A percentile compares a stretch with the other conserved stretches of the same genome.
These are phyloP conservation scores for Euphysa ruthae DNA, from an alignment of 30 jellyfish, hydroid and myxozoan species.

Conservation along the genomic window DNA sequence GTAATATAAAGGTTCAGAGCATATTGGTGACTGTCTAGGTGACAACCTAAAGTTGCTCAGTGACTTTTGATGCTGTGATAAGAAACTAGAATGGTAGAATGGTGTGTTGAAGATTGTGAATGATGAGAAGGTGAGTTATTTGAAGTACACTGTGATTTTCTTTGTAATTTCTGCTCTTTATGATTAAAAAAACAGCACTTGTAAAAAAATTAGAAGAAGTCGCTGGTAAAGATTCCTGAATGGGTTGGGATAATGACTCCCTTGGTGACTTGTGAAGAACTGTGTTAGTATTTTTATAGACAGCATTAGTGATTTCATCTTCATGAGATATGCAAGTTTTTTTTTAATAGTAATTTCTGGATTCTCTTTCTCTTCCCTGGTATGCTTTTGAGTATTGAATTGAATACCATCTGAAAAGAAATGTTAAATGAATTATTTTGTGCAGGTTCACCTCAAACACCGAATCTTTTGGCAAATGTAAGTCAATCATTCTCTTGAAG, in stretches of 20 bases:
- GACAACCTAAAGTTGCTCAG: too few species aligned
- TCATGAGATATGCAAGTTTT: not conserved
- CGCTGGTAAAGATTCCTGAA: not conserved
- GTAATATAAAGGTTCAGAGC: too few species aligned
- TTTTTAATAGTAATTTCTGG: not conserved
- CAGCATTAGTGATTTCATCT: not conserved
- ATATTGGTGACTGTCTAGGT: too few species aligned
- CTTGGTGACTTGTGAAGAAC: not conserved
- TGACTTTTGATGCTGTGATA: not conserved
- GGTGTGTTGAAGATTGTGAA: not conserved
- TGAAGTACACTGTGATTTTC: not conserved
- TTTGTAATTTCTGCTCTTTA: not conserved
- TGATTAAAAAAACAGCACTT: not conserved
- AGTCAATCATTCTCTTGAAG: conserved; percentile 1
- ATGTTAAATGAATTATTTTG: not conserved
- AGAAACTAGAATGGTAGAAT: not conserved
- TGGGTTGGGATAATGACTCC: not conserved
- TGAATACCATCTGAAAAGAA: not conserved
- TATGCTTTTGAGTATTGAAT: not conserved
- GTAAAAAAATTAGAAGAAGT: not conserved
- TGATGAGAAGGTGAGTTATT: not conserved
- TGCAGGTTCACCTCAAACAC: not conserved
- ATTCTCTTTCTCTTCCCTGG: not conserved
- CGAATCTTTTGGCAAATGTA: too few species aligned
- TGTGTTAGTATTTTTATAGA: too few species aligned